Percentiles rank a stretch among this genome's conserved stretches.
phyloP scores from a whole-genome alignment of 2,888 invertebrate species.

The Terebella lapidaria region DNA sequence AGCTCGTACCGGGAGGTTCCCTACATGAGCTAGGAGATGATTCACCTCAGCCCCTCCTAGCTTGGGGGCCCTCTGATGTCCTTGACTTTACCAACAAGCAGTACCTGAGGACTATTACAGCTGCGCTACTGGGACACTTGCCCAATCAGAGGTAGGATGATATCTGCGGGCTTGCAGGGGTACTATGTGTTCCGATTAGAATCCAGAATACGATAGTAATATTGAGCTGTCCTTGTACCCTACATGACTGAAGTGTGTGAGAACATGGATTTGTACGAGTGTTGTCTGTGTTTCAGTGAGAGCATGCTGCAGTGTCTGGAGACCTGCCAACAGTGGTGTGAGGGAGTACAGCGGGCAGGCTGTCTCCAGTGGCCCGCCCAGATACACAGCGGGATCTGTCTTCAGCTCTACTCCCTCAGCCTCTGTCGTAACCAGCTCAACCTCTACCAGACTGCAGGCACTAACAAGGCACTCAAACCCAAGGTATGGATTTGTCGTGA shows the following conservation, averaged over 20 bases:
- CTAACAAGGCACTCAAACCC: too few species aligned
- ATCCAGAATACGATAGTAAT: too few species aligned
- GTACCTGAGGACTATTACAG: background rate
- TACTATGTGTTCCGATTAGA: too few species aligned
- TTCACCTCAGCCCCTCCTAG: background rate
- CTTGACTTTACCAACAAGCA: slow-evolving; percentile 3
- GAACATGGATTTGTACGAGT: too few species aligned
- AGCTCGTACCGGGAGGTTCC: slow-evolving; percentile 39
- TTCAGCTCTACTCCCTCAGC: background rate
- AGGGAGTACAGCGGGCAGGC: slow-evolving; percentile 38
- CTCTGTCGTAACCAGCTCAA: background rate
- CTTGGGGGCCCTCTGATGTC: slow-evolving; percentile 8
- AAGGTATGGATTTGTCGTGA: too few species aligned
- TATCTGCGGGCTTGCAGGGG: too few species aligned
- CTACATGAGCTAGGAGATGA: slow-evolving; percentile 25
- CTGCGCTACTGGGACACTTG: background rate
- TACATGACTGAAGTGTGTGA: too few species aligned
- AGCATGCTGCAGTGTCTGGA: too few species aligned
- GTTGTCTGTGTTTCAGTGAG: too few species aligned
- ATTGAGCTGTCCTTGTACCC: too few species aligned
- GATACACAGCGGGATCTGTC: background rate
- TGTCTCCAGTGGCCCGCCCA: slow-evolving; percentile 47
- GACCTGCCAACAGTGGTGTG: slow-evolving; percentile 22
- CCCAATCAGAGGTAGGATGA: too few species aligned
- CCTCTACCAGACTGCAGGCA: too few species aligned